Evolutionary conservation across 2,888 invertebrate species (phyloP).

Genomic region (Eutolmus rufibarbis): DNA sequence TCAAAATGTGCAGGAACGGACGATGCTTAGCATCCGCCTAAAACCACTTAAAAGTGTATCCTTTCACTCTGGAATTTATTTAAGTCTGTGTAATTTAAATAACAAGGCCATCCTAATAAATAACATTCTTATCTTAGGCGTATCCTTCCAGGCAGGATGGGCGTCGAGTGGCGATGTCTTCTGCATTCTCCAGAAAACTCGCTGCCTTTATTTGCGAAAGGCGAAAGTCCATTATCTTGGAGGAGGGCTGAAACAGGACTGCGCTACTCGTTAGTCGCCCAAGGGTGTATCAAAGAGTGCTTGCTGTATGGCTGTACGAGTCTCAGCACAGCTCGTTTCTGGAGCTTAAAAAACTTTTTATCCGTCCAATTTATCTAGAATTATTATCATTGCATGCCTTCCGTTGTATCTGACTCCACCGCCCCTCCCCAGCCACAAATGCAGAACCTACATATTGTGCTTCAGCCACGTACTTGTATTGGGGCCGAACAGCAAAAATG

Average conservation of each 20-base stretch:
- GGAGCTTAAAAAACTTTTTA: conserved; percentile 43
- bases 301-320: background rate
- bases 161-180: background rate
- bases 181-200: conserved; percentile 7
- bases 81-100: conserved; percentile 22
- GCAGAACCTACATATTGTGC: background rate
- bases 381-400: conserved; percentile 44
- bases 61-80: background rate
- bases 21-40: background rate
- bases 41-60: conserved; percentile 31
- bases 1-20: background rate
- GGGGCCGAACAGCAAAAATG: background rate
- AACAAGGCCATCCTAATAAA: conserved; percentile 35
- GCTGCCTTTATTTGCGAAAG: background rate
- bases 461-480: background rate
- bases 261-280: conserved; percentile 22
- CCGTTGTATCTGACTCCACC: background rate
- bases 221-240: conserved; percentile 33
- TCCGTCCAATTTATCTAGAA: conserved; percentile 43
- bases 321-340: conserved; percentile 25
- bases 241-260: background rate
- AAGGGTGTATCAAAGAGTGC: conserved; percentile 1
- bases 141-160: conserved; percentile 31
- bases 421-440: background rate
- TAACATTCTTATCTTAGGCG: conserved; percentile 23